These are phyloP conservation scores for Osmoderma eremita DNA, from an alignment of 2,888 invertebrate species.

Conservation along the genomic window DNA sequence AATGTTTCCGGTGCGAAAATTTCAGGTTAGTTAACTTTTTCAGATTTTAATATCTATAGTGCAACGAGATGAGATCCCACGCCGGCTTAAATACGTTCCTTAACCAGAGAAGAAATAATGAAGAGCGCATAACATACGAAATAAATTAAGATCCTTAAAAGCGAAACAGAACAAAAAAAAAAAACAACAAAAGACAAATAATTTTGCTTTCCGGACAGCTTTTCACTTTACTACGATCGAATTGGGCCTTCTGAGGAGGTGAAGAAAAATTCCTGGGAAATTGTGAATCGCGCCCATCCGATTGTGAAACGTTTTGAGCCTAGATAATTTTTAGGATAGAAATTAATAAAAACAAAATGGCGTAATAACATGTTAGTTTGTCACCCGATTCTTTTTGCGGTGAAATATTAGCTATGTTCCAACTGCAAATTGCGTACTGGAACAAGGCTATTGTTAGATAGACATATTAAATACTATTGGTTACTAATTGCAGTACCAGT, in stretches of 20 bases:
- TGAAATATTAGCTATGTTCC: no score
- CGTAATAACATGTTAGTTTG: neutral
- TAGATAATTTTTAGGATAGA: slow-evolving; percentile 32
- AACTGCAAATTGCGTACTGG: no score
- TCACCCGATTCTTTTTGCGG: neutral
- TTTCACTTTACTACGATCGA: neutral
- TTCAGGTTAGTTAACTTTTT: slow-evolving; percentile 4
- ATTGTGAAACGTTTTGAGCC: slow-evolving; percentile 20
- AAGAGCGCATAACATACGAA: slow-evolving; percentile 1
- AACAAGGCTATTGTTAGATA: no score
- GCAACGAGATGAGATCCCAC: slow-evolving; percentile 16
- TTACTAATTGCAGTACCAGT: no score
- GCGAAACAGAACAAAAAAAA: neutral
- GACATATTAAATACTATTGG: no score
- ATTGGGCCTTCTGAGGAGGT: slow-evolving; percentile 18
- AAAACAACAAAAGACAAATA: no score
- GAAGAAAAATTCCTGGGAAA: slow-evolving; percentile 19
- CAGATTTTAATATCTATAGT: slow-evolving; percentile 16
- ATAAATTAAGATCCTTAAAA: slow-evolving; percentile 32
- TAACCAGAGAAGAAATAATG: neutral
- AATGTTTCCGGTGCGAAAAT: neutral
- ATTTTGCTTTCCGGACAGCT: no score
- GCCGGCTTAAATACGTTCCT: slow-evolving; percentile 24
- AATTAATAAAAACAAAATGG: slow-evolving; percentile 25
- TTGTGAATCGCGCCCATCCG: slow-evolving; percentile 13